These are phyloP conservation scores for pig (Sus scrofa) DNA, from an alignment of 2,113 vertebrate species.

Conservation along the genomic window DNA sequence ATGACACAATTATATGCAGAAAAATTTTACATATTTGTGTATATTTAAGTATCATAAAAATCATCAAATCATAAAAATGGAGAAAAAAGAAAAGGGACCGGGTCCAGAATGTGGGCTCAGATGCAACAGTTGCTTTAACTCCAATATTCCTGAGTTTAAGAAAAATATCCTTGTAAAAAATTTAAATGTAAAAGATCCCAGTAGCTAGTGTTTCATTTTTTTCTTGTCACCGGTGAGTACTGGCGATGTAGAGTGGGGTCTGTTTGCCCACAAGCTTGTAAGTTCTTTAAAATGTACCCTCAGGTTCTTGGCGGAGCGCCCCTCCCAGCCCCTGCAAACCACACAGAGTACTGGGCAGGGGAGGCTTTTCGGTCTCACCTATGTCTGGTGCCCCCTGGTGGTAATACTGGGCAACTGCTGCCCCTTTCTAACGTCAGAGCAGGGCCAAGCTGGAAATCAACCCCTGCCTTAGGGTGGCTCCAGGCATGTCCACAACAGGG, in stretches of 20 bases:
- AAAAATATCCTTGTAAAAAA: not conserved
- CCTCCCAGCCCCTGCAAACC: rapidly evolving
- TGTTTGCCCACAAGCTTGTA: not conserved
- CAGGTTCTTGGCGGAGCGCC: not conserved
- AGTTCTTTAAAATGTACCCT: rapidly evolving
- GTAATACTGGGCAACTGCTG: not conserved
- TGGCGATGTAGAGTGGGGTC: not conserved
- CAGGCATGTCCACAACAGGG: not conserved
- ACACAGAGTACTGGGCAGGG: rapidly evolving
- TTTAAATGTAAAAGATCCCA: not conserved
- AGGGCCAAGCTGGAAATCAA: rapidly evolving
- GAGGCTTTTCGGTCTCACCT: rapidly evolving
- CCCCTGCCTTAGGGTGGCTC: not conserved
- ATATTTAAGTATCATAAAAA: not conserved
- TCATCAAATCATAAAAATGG: not conserved
- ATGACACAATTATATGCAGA: not conserved
- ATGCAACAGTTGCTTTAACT: not conserved
- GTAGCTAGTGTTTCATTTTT: not conserved
- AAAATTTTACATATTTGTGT: not conserved
- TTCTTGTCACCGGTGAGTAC: not conserved
- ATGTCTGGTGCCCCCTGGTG: not conserved
- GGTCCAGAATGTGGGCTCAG: not conserved
- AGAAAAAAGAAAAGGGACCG: not conserved
- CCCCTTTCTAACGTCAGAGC: rapidly evolving
- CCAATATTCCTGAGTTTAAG: not conserved